These are phyloP conservation scores for Chascanopsetta lugubris DNA, from an alignment of 2,113 vertebrate species.

Conservation along the genomic window DNA sequence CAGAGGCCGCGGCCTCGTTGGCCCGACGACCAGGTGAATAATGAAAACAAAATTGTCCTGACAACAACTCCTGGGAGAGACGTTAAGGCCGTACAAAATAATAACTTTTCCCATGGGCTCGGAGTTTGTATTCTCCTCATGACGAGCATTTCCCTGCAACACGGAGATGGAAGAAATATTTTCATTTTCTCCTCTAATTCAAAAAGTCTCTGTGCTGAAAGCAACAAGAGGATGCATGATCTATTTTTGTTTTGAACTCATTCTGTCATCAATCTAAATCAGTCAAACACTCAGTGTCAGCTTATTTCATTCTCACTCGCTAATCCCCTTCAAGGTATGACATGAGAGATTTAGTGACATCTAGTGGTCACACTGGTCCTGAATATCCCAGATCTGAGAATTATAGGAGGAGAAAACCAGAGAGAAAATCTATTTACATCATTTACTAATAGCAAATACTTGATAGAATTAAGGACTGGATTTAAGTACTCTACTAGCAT, in stretches of 20 bases:
- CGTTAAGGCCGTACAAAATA: neutral
- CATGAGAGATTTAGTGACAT: no score
- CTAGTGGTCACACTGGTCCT: neutral
- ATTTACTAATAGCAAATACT: no score
- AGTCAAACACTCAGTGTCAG: neutral
- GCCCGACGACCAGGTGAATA: constrained; percentile 81
- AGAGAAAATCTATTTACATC: no score
- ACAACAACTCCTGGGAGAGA: constrained; percentile 5
- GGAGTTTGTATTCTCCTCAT: constrained; percentile 5
- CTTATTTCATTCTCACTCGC: neutral
- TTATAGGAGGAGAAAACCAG: no score
- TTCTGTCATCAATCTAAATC: constrained; percentile 5
- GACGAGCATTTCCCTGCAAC: constrained; percentile 7
- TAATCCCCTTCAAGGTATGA: no score
- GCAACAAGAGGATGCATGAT: neutral
- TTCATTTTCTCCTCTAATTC: constrained; percentile 5
- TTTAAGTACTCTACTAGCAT: neutral
- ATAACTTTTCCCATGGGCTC: constrained; percentile 4
- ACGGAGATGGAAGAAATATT: neutral
- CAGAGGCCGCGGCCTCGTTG: constrained; percentile 76
- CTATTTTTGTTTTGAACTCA: constrained; percentile 11
- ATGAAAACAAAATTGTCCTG: constrained; percentile 20
- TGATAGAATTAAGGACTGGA: neutral
- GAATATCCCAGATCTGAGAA: no score
- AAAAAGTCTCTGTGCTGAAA: constrained; percentile 9